phyloP scores from a whole-genome alignment of 2,888 invertebrate species.

The Campoplex nolae region DNA sequence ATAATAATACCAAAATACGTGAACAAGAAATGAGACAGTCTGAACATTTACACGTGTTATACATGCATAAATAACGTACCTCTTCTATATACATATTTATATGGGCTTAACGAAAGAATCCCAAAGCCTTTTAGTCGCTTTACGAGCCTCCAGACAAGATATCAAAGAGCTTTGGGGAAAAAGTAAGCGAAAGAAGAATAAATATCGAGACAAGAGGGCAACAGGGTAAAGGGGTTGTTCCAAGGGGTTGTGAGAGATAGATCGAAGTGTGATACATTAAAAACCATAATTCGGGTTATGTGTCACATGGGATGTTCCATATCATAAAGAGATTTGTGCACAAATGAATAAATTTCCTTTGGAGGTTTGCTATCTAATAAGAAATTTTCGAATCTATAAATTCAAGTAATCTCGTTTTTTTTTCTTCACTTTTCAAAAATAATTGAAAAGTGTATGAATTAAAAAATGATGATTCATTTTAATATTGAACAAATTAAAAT shows the following conservation, averaged over 20 bases:
- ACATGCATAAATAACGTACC: not conserved
- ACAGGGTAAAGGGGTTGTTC: slow-evolving; percentile 62
- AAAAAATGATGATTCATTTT: slow-evolving; percentile 82
- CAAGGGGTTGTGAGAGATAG: slow-evolving; percentile 71
- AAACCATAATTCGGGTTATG: slow-evolving; percentile 83
- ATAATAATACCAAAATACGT: not conserved
- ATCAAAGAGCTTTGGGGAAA: slow-evolving; percentile 74
- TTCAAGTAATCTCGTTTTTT: not conserved
- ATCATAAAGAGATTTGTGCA: not conserved
- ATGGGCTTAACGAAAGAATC: slow-evolving; percentile 72
- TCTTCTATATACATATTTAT: slow-evolving; percentile 6
- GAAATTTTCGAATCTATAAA: not conserved
- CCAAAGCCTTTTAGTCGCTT: slow-evolving; percentile 81
- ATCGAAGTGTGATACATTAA: slow-evolving; percentile 81
- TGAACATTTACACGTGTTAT: not conserved
- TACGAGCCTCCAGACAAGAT: slow-evolving; percentile 77
- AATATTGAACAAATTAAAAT: not conserved
- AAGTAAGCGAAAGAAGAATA: slow-evolving; percentile 49
- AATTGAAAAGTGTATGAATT: too few relatives aligned
- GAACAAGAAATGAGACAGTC: not conserved
- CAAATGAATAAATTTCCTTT: not conserved
- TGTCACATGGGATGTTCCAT: slow-evolving; percentile 18
- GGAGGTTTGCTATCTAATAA: too few relatives aligned
- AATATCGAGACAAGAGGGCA: slow-evolving; percentile 59
- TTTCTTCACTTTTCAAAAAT: too few relatives aligned